phyloP scores from a whole-genome alignment of 2,888 invertebrate genomes.

The Noctua janthina region DNA sequence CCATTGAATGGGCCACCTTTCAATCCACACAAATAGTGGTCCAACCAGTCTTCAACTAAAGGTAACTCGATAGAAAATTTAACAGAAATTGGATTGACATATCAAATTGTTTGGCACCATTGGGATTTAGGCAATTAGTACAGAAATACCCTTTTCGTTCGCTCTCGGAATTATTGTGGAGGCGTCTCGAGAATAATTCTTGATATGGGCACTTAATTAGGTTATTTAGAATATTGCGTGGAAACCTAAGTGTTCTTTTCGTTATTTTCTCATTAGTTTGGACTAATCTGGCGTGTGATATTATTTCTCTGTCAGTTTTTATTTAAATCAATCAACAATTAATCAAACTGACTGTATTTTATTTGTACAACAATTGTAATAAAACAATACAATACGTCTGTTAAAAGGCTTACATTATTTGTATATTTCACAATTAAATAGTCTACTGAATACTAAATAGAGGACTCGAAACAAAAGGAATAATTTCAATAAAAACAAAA shows the following conservation, averaged over 20 bases:
- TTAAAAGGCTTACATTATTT: conserved; percentile 5
- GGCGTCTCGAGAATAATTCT: conserved; percentile 23
- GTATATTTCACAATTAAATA: conserved; percentile 8
- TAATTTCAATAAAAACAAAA: conserved; percentile 39
- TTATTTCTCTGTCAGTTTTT: background rate
- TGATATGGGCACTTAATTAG: conserved; percentile 9
- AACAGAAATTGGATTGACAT: conserved; percentile 40
- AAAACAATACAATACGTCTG: conserved; percentile 15
- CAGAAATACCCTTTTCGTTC: conserved; percentile 31
- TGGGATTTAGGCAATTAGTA: conserved; percentile 39
- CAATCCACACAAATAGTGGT: conserved; percentile 68
- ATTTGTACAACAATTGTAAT: background rate
- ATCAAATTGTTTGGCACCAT: conserved; percentile 40
- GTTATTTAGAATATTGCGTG: conserved; percentile 23
- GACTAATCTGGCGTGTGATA: background rate
- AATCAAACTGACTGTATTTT: background rate
- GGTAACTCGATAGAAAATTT: conserved; percentile 46
- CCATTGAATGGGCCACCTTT: conserved; percentile 72
- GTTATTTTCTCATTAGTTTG: conserved; percentile 6
- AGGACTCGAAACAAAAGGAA: conserved; percentile 24
- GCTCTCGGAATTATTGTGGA: conserved; percentile 11
- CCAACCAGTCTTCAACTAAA: conserved; percentile 39
- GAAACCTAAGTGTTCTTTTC: background rate
- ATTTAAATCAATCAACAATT: background rate
- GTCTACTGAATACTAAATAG: conserved; percentile 17